Evolutionary conservation across 2,113 vertebrate species (phyloP), one percentile per base, ranked within the genome.

Genomic region (Brienomyrus brachyistius): DNA sequence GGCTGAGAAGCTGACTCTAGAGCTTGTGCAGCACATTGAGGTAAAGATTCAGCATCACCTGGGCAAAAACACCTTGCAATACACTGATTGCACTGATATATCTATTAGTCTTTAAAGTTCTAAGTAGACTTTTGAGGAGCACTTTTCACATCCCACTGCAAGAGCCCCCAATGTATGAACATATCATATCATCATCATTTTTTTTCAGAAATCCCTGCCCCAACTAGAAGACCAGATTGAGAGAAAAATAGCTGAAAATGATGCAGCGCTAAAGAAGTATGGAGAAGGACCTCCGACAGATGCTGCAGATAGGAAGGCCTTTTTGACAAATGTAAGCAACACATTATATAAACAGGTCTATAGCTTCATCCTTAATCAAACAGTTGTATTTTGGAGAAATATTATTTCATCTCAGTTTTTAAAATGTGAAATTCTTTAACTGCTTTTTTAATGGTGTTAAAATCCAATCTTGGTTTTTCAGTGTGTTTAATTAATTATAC

Each of bases 1-100:
- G 87, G 95, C 95, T 43, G 95, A 96, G 90, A 95, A 95, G 88
- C 94, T 96, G 84, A 95, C 95, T 0, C 91, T 95, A 5, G 95
- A 96, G 90, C 92, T 96, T 54, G 95, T 95, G 86, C 89, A 94
- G 91, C 95, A 96, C 89, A 96, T 96, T 47, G 89, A 95, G 93
- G 95, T 96, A 51, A 35, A n/a, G 45, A 40, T 2, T 11, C 9
- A 23, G 19, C 31, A n/a, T 54, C 17, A 43, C 5, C 17, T 35
- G 52, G 31, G 62, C 21, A 31, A 31, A 70, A n/a, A 31, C n/a
- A 4, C 62, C 62, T 70, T 7, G 62, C 9, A 66, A 9, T 27
- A 11, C 21, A 66, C 62, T 27, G 62, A 27, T 11, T 66, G 54
- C 54, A 21, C 35, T 54, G 4, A 15, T 59, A 11, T 11, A 19